Conservation (phyloP, 2,888 invertebrate genomes). For the Rotaria socialis region DNA sequence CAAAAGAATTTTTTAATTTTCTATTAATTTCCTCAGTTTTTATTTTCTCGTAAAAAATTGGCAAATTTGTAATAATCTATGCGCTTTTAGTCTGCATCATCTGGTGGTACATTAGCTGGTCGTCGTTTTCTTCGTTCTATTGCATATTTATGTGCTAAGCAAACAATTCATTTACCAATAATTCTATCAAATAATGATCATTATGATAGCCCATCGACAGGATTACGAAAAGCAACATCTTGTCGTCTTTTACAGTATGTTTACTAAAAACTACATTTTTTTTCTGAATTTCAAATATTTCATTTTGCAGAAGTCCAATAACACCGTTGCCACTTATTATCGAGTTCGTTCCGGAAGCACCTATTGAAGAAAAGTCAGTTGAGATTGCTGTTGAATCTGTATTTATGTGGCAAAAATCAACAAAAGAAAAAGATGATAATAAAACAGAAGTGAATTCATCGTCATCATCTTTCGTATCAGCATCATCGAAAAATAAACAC, state of each 20-base stretch:
- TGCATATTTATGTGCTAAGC: slow-evolving; percentile 20
- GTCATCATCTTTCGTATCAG: no score
- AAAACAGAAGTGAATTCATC: background rate
- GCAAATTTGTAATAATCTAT: no score
- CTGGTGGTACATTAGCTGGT: slow-evolving; percentile 11
- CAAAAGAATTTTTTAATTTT: no score
- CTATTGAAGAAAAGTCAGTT: background rate
- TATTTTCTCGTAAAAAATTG: no score
- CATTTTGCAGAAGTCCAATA: background rate
- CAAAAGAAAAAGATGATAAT: background rate
- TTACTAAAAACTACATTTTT: background rate
- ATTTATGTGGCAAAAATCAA: background rate
- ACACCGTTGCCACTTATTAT: background rate
- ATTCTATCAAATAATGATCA: background rate
- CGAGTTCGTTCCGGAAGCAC: background rate
- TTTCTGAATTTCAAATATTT: background rate
- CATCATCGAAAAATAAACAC: background rate
- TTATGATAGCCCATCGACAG: slow-evolving; percentile 26
- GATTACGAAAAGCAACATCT: slow-evolving; percentile 1
- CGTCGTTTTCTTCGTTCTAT: slow-evolving; percentile 7
- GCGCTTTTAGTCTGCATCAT: background rate
- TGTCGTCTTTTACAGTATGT: background rate
- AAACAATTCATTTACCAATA: slow-evolving; percentile 11
- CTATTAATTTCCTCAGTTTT: no score
- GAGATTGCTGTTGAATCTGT: background rate